Percentiles rank a stretch among this genome's conserved stretches.
Evolutionary conservation across 2,888 invertebrate genomes (phyloP).

Genomic region (Emesis castigata): DNA sequence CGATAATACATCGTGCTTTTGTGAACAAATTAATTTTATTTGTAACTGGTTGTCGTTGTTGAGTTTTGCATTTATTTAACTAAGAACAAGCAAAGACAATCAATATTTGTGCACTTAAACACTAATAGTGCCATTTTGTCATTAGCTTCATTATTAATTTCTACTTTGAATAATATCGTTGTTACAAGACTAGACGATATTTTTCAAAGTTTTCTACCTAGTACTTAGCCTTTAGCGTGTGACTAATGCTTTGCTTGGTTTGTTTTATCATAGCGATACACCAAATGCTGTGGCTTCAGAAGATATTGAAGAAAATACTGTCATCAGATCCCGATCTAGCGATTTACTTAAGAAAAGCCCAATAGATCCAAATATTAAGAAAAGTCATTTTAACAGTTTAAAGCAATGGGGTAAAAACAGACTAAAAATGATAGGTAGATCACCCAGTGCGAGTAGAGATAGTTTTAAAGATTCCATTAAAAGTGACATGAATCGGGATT

Average conservation of each 20-base stretch:
- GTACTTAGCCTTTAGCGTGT: constrained; percentile 85
- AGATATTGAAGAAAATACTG: constrained; percentile 86
- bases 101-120: constrained; percentile 84
- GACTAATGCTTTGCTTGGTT: constrained; percentile 89
- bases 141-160: constrained; percentile 85
- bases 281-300: constrained; percentile 86
- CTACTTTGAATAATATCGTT: constrained; percentile 78
- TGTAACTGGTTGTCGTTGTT: constrained; percentile 84
- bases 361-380: constrained; percentile 85
- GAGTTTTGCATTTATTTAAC: constrained; percentile 66
- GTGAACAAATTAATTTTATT: constrained; percentile 82
- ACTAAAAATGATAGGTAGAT: constrained; percentile 92
- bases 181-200: constrained; percentile 83
- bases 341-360: constrained; percentile 93
- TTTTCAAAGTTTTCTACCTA: constrained; percentile 79
- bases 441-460: constrained; percentile 87
- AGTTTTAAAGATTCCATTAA: constrained; percentile 81
- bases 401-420: constrained; percentile 96
- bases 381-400: constrained; percentile 94
- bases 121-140: constrained; percentile 86
- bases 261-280: constrained; percentile 87
- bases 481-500: constrained; percentile 80
- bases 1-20: constrained; percentile 84
- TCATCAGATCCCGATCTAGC: constrained; percentile 92
- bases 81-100: constrained; percentile 78